Percentiles rank a stretch among this genome's conserved stretches.
These are phyloP conservation scores for Thalassarche chlororhynchos DNA, from an alignment of 2,113 vertebrate genomes.

Conservation along the genomic window DNA sequence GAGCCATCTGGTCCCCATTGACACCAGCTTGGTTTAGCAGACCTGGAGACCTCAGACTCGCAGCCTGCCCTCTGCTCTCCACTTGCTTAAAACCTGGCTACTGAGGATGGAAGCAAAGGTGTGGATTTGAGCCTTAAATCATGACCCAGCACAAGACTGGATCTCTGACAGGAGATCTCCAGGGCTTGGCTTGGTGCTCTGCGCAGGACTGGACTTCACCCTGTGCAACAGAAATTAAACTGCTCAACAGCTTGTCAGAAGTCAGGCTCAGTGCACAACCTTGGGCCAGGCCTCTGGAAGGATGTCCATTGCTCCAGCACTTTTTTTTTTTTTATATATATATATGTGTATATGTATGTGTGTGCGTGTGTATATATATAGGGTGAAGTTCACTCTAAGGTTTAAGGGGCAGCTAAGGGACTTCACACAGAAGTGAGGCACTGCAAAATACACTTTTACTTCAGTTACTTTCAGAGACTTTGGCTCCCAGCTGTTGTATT, in stretches of 20 bases:
- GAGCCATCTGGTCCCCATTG: background rate
- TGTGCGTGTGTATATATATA: too few species aligned
- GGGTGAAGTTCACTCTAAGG: background rate
- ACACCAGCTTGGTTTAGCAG: background rate
- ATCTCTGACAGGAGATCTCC: background rate
- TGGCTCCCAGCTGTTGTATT: background rate
- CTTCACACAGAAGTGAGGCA: background rate
- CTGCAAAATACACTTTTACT: background rate
- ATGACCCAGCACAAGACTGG: background rate
- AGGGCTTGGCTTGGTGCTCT: background rate
- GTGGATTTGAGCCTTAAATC: background rate
- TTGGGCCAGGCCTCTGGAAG: background rate
- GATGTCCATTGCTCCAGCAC: background rate
- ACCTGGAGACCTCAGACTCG: too few species aligned
- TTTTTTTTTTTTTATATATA: too few species aligned
- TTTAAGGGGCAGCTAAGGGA: background rate
- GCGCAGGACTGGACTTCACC: background rate
- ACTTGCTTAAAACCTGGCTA: background rate
- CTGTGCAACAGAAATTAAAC: background rate
- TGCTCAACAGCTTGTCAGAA: background rate
- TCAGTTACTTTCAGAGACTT: background rate
- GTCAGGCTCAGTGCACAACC: background rate
- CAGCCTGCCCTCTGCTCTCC: background rate
- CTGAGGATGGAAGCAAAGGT: background rate
- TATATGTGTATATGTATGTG: too few species aligned